Conservation (phyloP, 2,113 vertebrate species). For the Chroicocephalus ridibundus region DNA sequence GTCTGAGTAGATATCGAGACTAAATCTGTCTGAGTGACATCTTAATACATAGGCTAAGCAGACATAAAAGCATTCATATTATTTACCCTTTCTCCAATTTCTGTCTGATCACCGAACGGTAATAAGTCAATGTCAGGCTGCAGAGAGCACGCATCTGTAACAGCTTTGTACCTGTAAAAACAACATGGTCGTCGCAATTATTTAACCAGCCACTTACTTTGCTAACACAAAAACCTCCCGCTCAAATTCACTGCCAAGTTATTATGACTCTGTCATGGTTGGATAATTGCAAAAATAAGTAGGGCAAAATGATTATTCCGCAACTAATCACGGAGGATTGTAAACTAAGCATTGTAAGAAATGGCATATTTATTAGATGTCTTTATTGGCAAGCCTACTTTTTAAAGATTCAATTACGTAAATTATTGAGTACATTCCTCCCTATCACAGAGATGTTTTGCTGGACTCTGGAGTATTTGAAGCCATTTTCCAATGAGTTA, state of each 20-base stretch:
- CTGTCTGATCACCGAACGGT: constrained; percentile 97
- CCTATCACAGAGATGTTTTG: not conserved
- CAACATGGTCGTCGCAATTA: not conserved
- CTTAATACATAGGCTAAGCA: not conserved
- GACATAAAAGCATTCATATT: not conserved
- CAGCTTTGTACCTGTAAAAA: constrained; percentile 89
- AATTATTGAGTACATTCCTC: not conserved
- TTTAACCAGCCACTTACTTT: not conserved
- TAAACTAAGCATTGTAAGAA: not conserved
- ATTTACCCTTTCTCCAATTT: constrained; percentile 95
- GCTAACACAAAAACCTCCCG: not conserved
- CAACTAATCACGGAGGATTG: not conserved
- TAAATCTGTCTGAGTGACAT: not conserved
- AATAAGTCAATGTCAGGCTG: constrained; percentile 98
- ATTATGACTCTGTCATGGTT: not conserved
- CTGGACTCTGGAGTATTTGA: not conserved
- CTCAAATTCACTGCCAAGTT: not conserved
- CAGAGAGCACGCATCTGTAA: constrained; percentile 95
- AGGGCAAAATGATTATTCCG: not conserved
- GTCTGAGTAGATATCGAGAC: not conserved
- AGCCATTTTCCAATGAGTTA: not conserved
- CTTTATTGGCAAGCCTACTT: not conserved
- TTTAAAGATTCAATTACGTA: not conserved
- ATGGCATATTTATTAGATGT: not conserved
- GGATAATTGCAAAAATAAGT: not conserved